Conservation (phyloP, 2,797 vertebrate genomes). For the Halcyon badia region DNA sequence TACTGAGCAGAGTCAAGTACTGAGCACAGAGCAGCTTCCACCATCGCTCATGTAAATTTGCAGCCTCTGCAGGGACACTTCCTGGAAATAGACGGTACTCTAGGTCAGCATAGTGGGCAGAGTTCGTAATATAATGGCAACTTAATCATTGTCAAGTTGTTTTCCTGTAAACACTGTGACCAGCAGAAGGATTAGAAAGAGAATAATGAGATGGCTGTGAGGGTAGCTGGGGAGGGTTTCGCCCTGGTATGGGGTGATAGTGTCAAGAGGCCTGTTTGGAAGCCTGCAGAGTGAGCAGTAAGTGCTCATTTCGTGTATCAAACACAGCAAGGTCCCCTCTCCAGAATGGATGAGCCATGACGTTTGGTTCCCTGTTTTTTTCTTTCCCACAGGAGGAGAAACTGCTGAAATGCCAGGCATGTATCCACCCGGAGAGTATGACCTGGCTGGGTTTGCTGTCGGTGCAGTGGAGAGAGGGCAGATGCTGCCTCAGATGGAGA, state of each 20-base stretch:
- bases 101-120: neutral
- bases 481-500: slow-evolving; percentile 87
- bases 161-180: neutral
- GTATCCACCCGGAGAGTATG: slow-evolving; percentile 91
- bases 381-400: slow-evolving; percentile 88
- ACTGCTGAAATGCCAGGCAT: slow-evolving; percentile 97
- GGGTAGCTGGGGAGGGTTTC: neutral
- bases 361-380: neutral
- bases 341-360: neutral
- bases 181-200: neutral
- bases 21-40: neutral
- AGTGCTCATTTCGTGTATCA: neutral
- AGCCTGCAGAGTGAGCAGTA: neutral
- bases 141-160: neutral
- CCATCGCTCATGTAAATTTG: neutral
- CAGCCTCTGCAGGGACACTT: neutral
- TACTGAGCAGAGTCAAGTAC: neutral
- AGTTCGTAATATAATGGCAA: neutral
- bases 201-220: neutral
- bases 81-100: neutral
- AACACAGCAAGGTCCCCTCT: neutral
- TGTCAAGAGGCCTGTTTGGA: neutral
- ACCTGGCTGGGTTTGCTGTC: slow-evolving; percentile 94
- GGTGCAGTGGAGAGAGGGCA: slow-evolving; percentile 90
- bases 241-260: neutral